A percentile compares a stretch with the other conserved stretches of the same genome.
phyloP scores from a whole-genome alignment of 2,113 vertebrate genomes.

The Plotosus lineatus region DNA sequence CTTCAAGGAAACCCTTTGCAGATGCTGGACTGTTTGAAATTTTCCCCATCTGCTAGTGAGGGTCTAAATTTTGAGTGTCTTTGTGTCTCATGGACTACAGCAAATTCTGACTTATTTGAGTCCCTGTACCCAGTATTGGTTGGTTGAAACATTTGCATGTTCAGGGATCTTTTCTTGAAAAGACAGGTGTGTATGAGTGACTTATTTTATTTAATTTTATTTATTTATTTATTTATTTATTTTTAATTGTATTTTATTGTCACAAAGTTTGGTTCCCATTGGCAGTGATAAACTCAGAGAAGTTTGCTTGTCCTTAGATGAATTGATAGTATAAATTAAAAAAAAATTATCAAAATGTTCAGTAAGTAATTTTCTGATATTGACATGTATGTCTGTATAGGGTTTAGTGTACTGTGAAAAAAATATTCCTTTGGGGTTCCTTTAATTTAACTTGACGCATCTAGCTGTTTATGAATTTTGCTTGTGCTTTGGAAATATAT shows the following conservation, averaged over 20 bases:
- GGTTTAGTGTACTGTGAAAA: background rate
- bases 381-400: background rate
- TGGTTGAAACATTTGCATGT: background rate
- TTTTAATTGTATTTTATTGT: no score
- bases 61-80: background rate
- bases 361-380: slow-evolving; percentile 7
- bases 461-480: slow-evolving; percentile 1
- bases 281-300: background rate
- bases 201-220: no score
- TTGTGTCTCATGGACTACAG: background rate
- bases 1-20: slow-evolving; percentile 4
- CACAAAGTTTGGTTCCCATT: background rate
- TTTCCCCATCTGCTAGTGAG: background rate
- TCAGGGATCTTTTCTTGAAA: background rate
- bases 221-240: no score
- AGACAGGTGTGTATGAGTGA: background rate
- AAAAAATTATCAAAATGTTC: background rate
- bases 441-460: background rate
- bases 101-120: background rate
- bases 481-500: slow-evolving; percentile 14
- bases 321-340: background rate
- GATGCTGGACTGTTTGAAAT: background rate
- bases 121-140: background rate
- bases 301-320: background rate
- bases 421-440: background rate